These are phyloP conservation scores for Catostylus mosaicus DNA, from an alignment of 30 jellyfish, hydroid and myxozoan genomes.

Conservation along the genomic window DNA sequence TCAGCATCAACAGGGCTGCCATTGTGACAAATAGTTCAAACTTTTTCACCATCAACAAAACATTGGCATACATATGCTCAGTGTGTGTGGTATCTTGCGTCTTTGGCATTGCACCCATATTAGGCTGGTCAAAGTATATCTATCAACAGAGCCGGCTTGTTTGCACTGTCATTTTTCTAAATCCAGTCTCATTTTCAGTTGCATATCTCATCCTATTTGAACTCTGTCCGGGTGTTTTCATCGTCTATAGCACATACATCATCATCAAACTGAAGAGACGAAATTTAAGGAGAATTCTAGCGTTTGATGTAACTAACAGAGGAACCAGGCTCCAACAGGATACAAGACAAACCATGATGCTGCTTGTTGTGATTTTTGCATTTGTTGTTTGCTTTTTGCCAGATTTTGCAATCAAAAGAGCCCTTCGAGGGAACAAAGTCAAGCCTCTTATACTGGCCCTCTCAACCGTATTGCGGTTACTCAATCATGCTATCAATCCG, in stretches of 20 bases:
- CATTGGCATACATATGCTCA: neutral
- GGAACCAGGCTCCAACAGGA: constrained; percentile 12
- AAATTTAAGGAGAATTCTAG: neutral
- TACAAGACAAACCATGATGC: constrained; percentile 42
- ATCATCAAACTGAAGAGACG: constrained; percentile 15
- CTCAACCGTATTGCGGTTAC: constrained; percentile 9
- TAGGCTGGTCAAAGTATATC: constrained; percentile 42
- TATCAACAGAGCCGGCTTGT: constrained; percentile 11
- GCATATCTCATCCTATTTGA: constrained; percentile 11
- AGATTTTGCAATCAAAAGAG: neutral
- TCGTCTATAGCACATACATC: neutral
- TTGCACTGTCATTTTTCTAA: constrained; percentile 24
- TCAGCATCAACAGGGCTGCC: constrained; percentile 42
- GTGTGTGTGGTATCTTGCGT: constrained; percentile 26
- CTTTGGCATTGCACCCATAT: constrained; percentile 33
- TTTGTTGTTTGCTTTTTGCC: constrained; percentile 53
- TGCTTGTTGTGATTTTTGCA: constrained; percentile 45
- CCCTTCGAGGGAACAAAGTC: neutral
- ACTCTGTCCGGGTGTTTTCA: constrained; percentile 12
- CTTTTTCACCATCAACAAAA: neutral
- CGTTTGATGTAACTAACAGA: neutral
- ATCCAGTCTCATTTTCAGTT: constrained; percentile 25
- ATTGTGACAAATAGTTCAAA: neutral
- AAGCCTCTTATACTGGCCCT: constrained; percentile 1
- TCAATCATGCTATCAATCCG: constrained; percentile 55